Conservation (phyloP, 2,888 invertebrate genomes). For the Morpho helenor region DNA sequence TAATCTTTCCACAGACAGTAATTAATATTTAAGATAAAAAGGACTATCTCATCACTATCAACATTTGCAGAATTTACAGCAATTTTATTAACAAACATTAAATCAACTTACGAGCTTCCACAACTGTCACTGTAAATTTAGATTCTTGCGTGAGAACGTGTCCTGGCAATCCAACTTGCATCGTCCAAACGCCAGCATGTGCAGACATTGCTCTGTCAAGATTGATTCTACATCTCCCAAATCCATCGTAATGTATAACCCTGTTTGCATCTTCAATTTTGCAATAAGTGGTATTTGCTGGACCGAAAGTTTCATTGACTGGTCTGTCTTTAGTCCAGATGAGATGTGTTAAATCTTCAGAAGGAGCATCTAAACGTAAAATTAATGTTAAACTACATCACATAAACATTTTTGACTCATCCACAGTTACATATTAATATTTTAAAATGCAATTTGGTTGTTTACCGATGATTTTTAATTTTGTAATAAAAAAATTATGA, state of each 20-base stretch:
- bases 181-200: constrained; percentile 52
- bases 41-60: too few relatives aligned
- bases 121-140: constrained; percentile 38
- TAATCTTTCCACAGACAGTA: too few relatives aligned
- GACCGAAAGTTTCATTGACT: constrained; percentile 42
- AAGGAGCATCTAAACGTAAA: constrained; percentile 7
- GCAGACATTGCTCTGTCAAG: constrained; percentile 41
- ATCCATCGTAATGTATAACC: constrained; percentile 43
- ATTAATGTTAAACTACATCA: not conserved
- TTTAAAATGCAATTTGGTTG: too few relatives aligned
- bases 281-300: constrained; percentile 54
- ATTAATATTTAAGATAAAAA: too few relatives aligned
- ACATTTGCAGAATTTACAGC: too few relatives aligned
- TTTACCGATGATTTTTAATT: too few relatives aligned
- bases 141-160: constrained; percentile 39
- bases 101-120: constrained; percentile 37
- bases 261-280: constrained; percentile 38
- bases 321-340: constrained; percentile 36
- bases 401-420: not conserved
- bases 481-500: too few relatives aligned
- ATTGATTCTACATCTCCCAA: constrained; percentile 50
- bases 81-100: not conserved
- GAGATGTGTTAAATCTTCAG: not conserved
- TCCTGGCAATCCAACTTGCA: constrained; percentile 42
- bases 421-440: too few relatives aligned